phyloP scores from a whole-genome alignment of 2,113 vertebrate genomes.

The Oreochromis spilurus region DNA sequence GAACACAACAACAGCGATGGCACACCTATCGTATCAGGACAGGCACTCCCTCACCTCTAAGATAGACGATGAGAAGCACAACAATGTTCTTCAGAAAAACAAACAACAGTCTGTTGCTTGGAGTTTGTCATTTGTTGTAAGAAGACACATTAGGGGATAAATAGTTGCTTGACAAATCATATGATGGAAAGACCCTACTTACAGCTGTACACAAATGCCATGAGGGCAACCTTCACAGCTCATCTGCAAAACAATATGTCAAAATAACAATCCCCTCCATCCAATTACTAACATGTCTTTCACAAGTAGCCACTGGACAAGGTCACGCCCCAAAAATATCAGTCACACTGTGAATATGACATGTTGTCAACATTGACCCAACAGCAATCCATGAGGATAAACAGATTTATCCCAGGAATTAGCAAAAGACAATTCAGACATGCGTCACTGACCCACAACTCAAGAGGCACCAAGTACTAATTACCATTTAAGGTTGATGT shows the following conservation, averaged over 20 bases:
- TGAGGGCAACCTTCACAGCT: slow-evolving; percentile 21
- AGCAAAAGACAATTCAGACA: neutral
- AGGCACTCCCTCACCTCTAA: neutral
- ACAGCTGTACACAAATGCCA: slow-evolving; percentile 7
- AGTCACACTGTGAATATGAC: neutral
- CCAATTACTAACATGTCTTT: slow-evolving; percentile 57
- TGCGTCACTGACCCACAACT: slow-evolving; percentile 9
- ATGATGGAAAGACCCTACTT: neutral
- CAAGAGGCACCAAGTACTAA: neutral
- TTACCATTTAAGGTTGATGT: slow-evolving; percentile 69
- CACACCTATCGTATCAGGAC: slow-evolving; percentile 30
- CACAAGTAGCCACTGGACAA: slow-evolving; percentile 21
- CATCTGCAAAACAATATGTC: slow-evolving; percentile 12
- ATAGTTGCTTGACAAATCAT: slow-evolving; percentile 5
- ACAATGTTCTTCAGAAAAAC: neutral
- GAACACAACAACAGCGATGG: slow-evolving; percentile 1
- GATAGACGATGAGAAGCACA: neutral
- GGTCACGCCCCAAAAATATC: slow-evolving; percentile 26
- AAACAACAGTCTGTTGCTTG: neutral
- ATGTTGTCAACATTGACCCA: neutral
- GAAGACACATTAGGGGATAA: neutral
- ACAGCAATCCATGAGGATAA: neutral
- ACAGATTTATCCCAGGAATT: neutral
- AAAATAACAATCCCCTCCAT: slow-evolving; percentile 58
- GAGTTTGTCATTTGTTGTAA: neutral